Evolutionary conservation across 2,797 vertebrate genomes (phyloP).

Genomic region (Hephaestus fuliginosus): DNA sequence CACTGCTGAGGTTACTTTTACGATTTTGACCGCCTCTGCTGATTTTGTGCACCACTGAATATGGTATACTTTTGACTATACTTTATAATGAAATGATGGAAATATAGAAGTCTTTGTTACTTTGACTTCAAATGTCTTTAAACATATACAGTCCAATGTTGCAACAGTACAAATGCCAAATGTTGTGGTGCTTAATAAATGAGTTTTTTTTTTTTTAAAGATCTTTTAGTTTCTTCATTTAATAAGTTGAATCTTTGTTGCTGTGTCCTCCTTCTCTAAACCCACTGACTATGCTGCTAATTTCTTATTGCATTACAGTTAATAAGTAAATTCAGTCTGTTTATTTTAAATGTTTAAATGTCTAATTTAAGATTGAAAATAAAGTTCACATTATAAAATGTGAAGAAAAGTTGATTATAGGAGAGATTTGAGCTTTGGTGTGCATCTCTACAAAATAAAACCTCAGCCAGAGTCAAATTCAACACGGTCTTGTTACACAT

Average conservation of each 20-base stretch:
- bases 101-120: too few relatives aligned
- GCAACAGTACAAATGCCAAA: background rate
- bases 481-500: background rate
- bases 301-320: background rate
- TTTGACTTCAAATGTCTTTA: too few relatives aligned
- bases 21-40: background rate
- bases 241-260: background rate
- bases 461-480: background rate
- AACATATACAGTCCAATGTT: too few relatives aligned
- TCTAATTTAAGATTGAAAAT: background rate
- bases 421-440: background rate
- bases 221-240: background rate
- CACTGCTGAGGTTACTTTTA: background rate
- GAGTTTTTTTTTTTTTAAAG: background rate
- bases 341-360: background rate
- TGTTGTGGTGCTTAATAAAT: conserved; percentile 6
- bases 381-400: background rate
- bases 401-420: background rate
- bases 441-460: background rate
- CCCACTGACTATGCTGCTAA: background rate
- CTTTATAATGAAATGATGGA: background rate
- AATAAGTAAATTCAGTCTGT: background rate
- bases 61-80: background rate
- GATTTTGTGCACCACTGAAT: background rate
- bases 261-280: background rate